Base-by-base conservation (phyloP, 2,888 invertebrate genomes). In the Magallana nippona region DNA sequence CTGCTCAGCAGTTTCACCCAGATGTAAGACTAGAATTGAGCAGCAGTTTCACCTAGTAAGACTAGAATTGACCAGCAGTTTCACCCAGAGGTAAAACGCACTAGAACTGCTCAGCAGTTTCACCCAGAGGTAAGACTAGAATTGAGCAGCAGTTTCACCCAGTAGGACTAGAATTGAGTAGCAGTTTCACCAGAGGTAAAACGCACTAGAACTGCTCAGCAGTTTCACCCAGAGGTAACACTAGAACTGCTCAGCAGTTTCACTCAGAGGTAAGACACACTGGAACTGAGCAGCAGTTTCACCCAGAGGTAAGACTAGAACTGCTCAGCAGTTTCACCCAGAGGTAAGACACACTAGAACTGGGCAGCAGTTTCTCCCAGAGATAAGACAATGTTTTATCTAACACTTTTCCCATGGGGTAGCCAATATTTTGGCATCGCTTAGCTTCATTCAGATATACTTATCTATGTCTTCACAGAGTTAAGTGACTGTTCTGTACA, bases 1-100 rank as follows among this genome's bases (percentile, higher is more conserved):
- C 99, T 19, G 99, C 99, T 95, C 99, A 99, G 95, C 99, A 99
- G 95, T 99, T 99, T 96, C 99, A 99, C 95, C 99, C 99, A 0
- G 99, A 99, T 92, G 95, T 95, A 87, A 83, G 27, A 11, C 99
- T 71, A 96, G 99, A 92, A 99, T 99, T 19, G 99, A 99, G 95
- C 99, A 99, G 95, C 99, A 99, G 95, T 99, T 99, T 96, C 99
- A 99, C 95, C 99, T 99, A 0, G 99, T 95, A 87, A 83, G 13
- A 11, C 8, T 32, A 15, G 71, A 11, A 32, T 1, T 97, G 62
- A 99, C 99, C 95, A 99, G 99, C 95, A 99, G 95, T 99, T 99
- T 96, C 99, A 99, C 95, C 44, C 44, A 44, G 44, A 44, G 44
- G 44, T 44, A 44, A 5, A 8, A 95, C 99, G 99, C 94, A 99